A percentile compares a stretch with the other conserved stretches of the same genome.
Evolutionary conservation across 2,113 vertebrate genomes (phyloP).

Genomic region (Oriolus oriolus): DNA sequence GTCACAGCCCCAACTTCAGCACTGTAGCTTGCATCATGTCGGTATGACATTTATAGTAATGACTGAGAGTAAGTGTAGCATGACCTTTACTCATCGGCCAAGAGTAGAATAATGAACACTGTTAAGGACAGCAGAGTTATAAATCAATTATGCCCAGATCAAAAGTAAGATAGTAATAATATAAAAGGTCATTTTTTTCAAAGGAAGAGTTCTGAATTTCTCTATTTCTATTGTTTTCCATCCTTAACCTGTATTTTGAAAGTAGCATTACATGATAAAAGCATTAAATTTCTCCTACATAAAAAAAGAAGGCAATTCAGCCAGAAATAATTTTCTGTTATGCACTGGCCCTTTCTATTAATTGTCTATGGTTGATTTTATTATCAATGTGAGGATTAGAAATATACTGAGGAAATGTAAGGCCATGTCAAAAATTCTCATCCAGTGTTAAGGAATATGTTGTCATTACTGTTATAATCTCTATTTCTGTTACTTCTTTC

Average conservation of each 20-base stretch:
- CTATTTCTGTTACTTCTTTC: neutral
- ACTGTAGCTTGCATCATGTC: neutral
- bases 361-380: neutral
- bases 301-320: neutral
- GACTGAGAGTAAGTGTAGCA: neutral
- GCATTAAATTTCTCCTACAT: neutral
- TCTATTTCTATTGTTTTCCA: constrained; percentile 5
- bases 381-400: neutral
- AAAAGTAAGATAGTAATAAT: neutral
- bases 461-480: neutral
- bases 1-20: neutral
- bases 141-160: neutral
- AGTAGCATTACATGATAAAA: neutral
- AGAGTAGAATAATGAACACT: neutral
- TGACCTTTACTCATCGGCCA: neutral
- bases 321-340: neutral
- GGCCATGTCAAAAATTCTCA: neutral
- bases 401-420: neutral
- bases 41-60: neutral
- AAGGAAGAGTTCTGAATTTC: neutral
- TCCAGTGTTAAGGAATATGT: neutral
- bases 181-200: neutral
- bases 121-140: neutral
- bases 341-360: neutral
- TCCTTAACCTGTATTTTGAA: neutral